Base-by-base conservation (phyloP, 2,797 vertebrate genomes). In the Graptemys geographica region DNA sequence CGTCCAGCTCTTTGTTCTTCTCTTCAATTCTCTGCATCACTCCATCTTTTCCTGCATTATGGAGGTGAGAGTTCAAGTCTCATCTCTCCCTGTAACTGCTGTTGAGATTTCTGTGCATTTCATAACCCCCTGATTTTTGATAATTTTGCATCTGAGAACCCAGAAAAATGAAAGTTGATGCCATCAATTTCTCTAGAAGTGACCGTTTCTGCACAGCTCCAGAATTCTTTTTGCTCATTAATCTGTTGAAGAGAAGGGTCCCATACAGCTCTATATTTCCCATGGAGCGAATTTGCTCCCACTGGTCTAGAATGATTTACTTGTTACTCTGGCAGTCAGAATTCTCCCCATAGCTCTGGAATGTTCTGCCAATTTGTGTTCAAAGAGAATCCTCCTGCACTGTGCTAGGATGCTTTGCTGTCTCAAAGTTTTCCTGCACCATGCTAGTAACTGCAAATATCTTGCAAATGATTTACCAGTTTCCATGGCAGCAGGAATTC, bases 401-500 rank as follows among this genome's bases (percentile, higher is more conserved):
- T 74, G 72, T 41, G 47, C 23, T 27, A 12, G 21, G 27, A 47
- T 8, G 41, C 72, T 76, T 27, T 76, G 44, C 13, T 76, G 4
- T 8, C 62, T 69, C n/a, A 47, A 47, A 13, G 25, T 28, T 47
- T 76, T 47, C 72, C 41, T 44, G 72, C 13, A 76, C 8, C 72
- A 47, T 47, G 41, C 25, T 76, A 47, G 25, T 44, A 44, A 76
- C 5, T 11, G 41, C 41, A 76, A 47, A 47, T 76, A 28, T 15
- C 25, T 19, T 44, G 23, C 12, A 27, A 28, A 41, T 8, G 44
- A 47, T 76, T 78, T 78, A 10, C n/a, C 41, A 69, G 85, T 93
- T 97, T 89, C 94, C 90, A 92, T 80, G 25, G 81, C 91, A 96
- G 90, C n/a, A 25, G 47, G 72, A 76, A 47, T 76, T 76, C 41